These are phyloP conservation scores for Butastur rufipennis DNA, from an alignment of 2,113 vertebrate species.

Conservation along the genomic window DNA sequence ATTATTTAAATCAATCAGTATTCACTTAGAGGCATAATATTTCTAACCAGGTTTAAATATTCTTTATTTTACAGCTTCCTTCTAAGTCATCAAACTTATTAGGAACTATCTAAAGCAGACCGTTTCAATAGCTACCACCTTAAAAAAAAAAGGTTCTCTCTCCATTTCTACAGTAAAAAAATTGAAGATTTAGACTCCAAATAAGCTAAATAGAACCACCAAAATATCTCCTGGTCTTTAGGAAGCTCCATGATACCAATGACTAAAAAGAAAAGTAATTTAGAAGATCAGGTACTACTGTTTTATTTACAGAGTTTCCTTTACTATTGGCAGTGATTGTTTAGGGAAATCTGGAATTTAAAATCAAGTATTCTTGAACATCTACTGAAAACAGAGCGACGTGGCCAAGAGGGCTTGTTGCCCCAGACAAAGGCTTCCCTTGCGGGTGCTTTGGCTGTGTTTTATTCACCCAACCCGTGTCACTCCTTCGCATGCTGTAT, in stretches of 20 bases:
- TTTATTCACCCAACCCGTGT: not conserved
- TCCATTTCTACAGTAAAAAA: not conserved
- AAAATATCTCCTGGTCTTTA: not conserved
- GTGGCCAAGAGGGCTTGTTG: not conserved
- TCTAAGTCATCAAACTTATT: constrained; percentile 24
- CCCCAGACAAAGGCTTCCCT: not conserved
- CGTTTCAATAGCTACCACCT: constrained; percentile 65
- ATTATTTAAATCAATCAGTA: not conserved
- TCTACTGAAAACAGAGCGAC: not conserved
- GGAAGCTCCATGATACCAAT: not conserved
- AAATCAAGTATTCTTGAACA: not conserved
- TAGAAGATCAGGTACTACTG: not conserved
- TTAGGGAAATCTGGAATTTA: not conserved
- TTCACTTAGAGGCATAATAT: not conserved
- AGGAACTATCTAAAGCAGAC: constrained; percentile 26
- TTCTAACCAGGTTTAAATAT: not conserved
- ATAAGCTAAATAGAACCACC: not conserved
- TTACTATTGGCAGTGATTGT: not conserved
- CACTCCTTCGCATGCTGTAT: accelerated
- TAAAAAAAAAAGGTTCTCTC: constrained; percentile 60
- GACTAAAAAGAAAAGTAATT: not conserved
- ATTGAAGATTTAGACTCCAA: constrained; percentile 12
- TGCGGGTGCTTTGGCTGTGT: not conserved
- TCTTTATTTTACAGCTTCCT: not conserved
- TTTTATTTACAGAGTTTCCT: not conserved